Conservation (phyloP, 2,797 vertebrate species). For the Ptychadena robeensis region DNA sequence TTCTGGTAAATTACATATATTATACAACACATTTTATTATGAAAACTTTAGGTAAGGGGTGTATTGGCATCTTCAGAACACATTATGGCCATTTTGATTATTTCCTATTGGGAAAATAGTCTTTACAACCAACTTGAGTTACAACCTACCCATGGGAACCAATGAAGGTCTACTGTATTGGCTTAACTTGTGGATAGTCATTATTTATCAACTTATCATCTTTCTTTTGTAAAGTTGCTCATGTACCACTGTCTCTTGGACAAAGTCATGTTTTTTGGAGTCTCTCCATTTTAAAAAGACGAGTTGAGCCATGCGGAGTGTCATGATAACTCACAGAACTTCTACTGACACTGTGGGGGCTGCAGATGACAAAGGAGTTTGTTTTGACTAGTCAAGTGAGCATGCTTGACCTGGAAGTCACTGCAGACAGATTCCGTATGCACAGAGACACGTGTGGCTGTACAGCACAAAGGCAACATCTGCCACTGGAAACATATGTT, state of each 20-base stretch:
- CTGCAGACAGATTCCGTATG: constrained; percentile 50
- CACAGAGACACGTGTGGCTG: constrained; percentile 38
- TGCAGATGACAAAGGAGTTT: constrained; percentile 58
- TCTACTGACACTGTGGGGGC: constrained; percentile 48
- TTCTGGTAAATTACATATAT: no score
- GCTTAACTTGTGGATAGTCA: not conserved
- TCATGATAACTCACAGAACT: constrained; percentile 44
- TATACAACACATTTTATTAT: no score
- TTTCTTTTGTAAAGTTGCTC: not conserved
- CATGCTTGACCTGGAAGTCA: constrained; percentile 60
- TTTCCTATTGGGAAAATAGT: no score
- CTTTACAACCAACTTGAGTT: no score
- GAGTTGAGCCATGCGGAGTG: constrained; percentile 11
- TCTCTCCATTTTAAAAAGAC: not conserved
- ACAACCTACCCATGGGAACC: no score
- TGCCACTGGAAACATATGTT: constrained; percentile 39
- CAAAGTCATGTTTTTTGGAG: constrained; percentile 3
- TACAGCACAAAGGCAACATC: constrained; percentile 32
- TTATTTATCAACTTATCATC: not conserved
- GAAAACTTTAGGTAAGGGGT: no score
- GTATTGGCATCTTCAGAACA: no score
- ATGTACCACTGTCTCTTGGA: not conserved
- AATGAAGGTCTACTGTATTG: no score
- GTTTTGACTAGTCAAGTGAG: constrained; percentile 61
- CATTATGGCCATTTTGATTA: no score